Conservation (phyloP, 2,888 invertebrate species). For the Erebia ligea region DNA sequence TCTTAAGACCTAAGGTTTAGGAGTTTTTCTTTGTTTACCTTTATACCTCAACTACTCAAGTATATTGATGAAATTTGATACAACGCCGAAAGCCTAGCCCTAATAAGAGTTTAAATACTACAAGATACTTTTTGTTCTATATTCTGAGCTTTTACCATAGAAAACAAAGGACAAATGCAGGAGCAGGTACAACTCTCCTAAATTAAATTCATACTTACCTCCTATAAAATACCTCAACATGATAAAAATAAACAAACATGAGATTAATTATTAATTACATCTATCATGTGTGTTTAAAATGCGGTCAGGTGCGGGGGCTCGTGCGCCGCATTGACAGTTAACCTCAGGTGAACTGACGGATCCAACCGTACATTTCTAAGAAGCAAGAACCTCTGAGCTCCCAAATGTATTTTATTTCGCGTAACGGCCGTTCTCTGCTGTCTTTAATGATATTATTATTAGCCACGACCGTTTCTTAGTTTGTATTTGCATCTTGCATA, state of each 20-base stretch:
- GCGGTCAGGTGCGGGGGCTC: constrained; percentile 52
- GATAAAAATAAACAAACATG: not conserved
- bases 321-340: constrained; percentile 54
- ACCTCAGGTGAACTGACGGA: constrained; percentile 46
- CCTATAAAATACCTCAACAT: too few relatives aligned
- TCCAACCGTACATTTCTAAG: constrained; percentile 32
- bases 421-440: not conserved
- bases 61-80: too few relatives aligned
- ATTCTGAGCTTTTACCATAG: too few relatives aligned
- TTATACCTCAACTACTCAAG: too few relatives aligned
- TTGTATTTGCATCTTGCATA: not conserved
- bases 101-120: too few relatives aligned
- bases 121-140: too few relatives aligned
- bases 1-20: too few relatives aligned
- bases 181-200: too few relatives aligned
- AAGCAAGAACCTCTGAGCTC: constrained; percentile 27
- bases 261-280: constrained; percentile 7
- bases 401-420: constrained; percentile 29
- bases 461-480: not conserved
- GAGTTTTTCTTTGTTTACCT: too few relatives aligned
- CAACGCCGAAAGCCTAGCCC: too few relatives aligned
- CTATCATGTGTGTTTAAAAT: constrained; percentile 18
- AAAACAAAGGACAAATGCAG: too few relatives aligned
- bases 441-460: not conserved
- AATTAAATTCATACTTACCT: too few relatives aligned